These are phyloP conservation scores for Eupeodes corollae DNA, from an alignment of 1,140 invertebrate genomes.

Conservation along the genomic window DNA sequence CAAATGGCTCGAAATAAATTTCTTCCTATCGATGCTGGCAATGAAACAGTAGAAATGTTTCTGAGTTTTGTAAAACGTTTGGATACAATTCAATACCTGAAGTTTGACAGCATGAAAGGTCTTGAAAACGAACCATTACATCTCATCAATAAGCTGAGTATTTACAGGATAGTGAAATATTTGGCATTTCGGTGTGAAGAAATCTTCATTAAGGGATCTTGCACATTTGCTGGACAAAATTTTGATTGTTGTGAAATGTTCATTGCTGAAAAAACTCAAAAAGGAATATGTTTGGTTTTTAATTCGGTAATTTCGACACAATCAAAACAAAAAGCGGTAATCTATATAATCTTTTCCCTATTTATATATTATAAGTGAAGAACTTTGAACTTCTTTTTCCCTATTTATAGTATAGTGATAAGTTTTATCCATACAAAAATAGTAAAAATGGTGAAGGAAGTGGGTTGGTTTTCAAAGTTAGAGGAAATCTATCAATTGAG, in stretches of 20 bases:
- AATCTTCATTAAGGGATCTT: slow-evolving; percentile 16
- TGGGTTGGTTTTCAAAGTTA: slow-evolving; percentile 17
- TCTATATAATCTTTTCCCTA: background rate
- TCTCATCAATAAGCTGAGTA: background rate
- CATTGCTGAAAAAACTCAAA: slow-evolving; percentile 19
- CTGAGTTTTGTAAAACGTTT: slow-evolving; percentile 6
- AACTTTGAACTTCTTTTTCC: background rate
- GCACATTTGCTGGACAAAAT: slow-evolving; percentile 18
- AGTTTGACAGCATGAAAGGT: too few relatives aligned
- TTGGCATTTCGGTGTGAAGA: slow-evolving; percentile 26
- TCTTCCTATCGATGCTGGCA: slow-evolving; percentile 10
- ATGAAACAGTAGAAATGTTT: slow-evolving; percentile 10
- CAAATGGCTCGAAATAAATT: slow-evolving; percentile 14
- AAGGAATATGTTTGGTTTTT: slow-evolving; percentile 22
- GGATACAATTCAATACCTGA: too few relatives aligned
- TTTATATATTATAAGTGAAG: background rate
- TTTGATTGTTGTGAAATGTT: slow-evolving; percentile 25
- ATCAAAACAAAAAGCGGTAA: slow-evolving; percentile 18
- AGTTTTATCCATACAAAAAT: slow-evolving; percentile 18
- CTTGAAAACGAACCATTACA: too few relatives aligned
- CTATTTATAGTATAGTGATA: slow-evolving; percentile 9
- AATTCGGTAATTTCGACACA: slow-evolving; percentile 24
- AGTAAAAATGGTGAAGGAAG: slow-evolving; percentile 22
- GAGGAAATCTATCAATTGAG: slow-evolving; percentile 9
- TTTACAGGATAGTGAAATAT: slow-evolving; percentile 10